Conservation (phyloP, 2,888 invertebrate genomes). For the Stenodera caucasica region DNA sequence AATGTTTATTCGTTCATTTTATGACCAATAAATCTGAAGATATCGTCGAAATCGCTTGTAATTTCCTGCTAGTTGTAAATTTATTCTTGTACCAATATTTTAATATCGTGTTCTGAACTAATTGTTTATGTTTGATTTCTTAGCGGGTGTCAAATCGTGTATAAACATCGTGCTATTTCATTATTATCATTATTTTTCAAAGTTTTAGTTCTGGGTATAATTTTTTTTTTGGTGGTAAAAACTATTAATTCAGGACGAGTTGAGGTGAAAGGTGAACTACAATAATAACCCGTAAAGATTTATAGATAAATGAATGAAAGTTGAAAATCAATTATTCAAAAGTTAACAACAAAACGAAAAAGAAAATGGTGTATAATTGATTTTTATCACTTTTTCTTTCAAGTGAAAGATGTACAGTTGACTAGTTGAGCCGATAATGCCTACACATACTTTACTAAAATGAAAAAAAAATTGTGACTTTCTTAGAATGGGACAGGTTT, state of each 20-base stretch:
- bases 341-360: neutral
- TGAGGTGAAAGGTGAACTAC: neutral
- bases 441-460: neutral
- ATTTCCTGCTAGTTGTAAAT: conserved; percentile 2
- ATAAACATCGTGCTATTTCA: conserved; percentile 19
- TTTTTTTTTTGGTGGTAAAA: neutral
- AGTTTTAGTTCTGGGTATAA: no score
- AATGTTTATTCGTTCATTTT: neutral
- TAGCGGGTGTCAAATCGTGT: conserved; percentile 23
- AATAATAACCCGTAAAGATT: neutral
- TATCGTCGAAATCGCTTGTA: neutral
- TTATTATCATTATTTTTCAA: neutral
- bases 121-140: conserved; percentile 15
- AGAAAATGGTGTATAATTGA: neutral
- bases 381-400: neutral
- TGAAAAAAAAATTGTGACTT: neutral
- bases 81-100: neutral
- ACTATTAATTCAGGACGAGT: neutral
- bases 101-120: conserved; percentile 12
- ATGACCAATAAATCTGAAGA: neutral
- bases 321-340: neutral
- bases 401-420: neutral
- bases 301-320: conserved; percentile 2
- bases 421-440: conserved; percentile 1
- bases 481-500: conserved; percentile 13